phyloP scores from a whole-genome alignment of 2,797 vertebrate species.

The Syncerus caffer region DNA sequence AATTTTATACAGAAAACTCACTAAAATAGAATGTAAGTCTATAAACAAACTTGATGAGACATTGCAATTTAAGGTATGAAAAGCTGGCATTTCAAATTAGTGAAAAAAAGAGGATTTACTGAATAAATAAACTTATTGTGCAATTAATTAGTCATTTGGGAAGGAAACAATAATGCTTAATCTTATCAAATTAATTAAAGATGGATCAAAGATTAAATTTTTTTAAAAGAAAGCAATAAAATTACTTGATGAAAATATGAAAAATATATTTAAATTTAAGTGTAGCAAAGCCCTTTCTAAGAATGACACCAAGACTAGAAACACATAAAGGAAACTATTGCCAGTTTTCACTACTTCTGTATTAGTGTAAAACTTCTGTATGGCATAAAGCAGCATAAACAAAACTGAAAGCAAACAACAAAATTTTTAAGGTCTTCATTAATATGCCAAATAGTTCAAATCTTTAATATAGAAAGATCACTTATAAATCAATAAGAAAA shows the following conservation, averaged over 20 bases:
- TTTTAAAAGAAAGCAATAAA: conserved; percentile 1
- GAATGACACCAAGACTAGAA: not conserved
- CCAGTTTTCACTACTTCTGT: not conserved
- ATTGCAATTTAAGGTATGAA: not conserved
- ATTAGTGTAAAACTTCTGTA: not conserved
- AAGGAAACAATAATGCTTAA: not conserved
- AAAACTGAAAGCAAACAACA: not conserved
- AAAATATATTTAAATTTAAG: not conserved
- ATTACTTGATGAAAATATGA: not conserved
- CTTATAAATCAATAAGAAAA: not conserved
- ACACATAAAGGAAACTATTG: not conserved
- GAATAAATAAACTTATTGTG: not conserved
- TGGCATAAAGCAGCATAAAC: not conserved
- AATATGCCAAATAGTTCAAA: not conserved
- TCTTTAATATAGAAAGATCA: conserved; percentile 7
- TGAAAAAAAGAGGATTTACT: not conserved
- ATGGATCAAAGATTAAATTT: not conserved
- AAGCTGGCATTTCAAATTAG: not conserved
- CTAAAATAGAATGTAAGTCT: not conserved
- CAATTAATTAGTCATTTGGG: not conserved
- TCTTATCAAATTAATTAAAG: not conserved
- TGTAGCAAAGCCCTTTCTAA: not conserved
- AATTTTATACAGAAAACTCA: conserved; percentile 3
- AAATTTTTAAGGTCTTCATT: not conserved
- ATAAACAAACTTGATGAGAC: not conserved